phyloP scores from a whole-genome alignment of 2,888 invertebrate species.

The Rhagonycha lutea region DNA sequence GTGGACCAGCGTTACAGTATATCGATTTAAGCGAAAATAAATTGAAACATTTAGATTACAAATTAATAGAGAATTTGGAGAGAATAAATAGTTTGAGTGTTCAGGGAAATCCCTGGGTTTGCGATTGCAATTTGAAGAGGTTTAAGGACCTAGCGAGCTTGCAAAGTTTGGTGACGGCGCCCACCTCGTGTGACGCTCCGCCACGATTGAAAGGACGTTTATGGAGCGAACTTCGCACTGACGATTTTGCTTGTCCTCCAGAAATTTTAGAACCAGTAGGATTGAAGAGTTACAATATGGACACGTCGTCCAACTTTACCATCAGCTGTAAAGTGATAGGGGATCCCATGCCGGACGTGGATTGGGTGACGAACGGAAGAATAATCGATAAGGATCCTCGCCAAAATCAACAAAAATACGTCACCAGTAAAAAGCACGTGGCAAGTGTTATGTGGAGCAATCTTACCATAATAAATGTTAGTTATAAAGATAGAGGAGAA shows the following conservation, averaged over 20 bases:
- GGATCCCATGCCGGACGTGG: slow-evolving; percentile 75
- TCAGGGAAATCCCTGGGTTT: slow-evolving; percentile 84
- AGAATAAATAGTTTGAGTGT: slow-evolving; percentile 75
- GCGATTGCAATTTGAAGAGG: slow-evolving; percentile 80
- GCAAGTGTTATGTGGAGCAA: slow-evolving; percentile 60
- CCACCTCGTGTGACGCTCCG: slow-evolving; percentile 76
- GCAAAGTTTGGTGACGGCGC: slow-evolving; percentile 73
- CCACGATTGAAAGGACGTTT: slow-evolving; percentile 66
- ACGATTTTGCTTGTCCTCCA: slow-evolving; percentile 83
- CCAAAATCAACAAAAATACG: slow-evolving; percentile 55
- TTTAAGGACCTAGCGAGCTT: slow-evolving; percentile 78
- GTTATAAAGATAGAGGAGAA: slow-evolving; percentile 58
- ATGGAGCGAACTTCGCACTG: slow-evolving; percentile 73
- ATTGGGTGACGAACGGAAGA: slow-evolving; percentile 72
- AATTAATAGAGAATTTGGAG: slow-evolving; percentile 67
- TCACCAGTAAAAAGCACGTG: slow-evolving; percentile 45
- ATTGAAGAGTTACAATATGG: slow-evolving; percentile 64
- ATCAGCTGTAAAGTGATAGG: slow-evolving; percentile 76
- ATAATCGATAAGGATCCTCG: slow-evolving; percentile 61
- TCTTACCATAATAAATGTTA: slow-evolving; percentile 58
- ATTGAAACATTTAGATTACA: slow-evolving; percentile 66
- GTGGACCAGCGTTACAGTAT: slow-evolving; percentile 66
- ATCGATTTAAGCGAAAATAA: slow-evolving; percentile 76
- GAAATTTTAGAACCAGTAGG: slow-evolving; percentile 69
- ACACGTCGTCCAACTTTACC: slow-evolving; percentile 68